Base-by-base conservation (phyloP, 1,140 invertebrate species). In the Lepidurus packardi region DNA sequence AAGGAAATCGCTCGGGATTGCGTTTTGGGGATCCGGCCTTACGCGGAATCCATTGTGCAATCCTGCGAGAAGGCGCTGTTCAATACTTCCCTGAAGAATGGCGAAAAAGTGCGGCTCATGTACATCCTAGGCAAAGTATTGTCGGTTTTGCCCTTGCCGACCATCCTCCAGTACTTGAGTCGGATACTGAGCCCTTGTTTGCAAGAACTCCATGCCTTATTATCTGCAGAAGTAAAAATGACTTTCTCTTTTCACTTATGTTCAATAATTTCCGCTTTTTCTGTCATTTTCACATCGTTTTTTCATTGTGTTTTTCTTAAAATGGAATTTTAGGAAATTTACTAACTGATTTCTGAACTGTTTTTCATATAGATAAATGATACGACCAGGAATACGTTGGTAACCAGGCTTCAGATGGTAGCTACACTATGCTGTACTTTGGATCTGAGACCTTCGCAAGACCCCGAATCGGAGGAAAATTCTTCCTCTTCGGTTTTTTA, bases 1-100 rank as follows among this genome's bases (percentile, higher is more conserved):
- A 94, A 94, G 83, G 94, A 96, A 81, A 88, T 97, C 34, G 91
- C 92, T 3, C 86, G 90, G 24, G 93, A 95, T 83, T 95, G 94
- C 83, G 88, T 89, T 78, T 83, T 88, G 7, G 88, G 90, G 82
- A 86, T 97, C 34, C 86, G 88, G 73, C 91, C 92, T 0, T 92
- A 91, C 81, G 91, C 92, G 0, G 89, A 89, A 76, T 88, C 91
- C 78, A 89, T 94, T 74, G 85, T 94, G 1, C 84, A 87, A 65
- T 88, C 90, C 24, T 87, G 90, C 81, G 88, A 90, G 83, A 84
- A 85, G 79, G 80, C 74, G 44, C 47, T 78, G 34, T 77, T 25
- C 43, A 65, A 47, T 8, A 44, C 77, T n/a, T 25, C 47, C 34
- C 53, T 80, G n/a, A 80, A 80, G 53, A 73, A 21, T 74, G 43